Conservation (phyloP, 2,113 vertebrate species). For the Cyanoramphus novaezelandiae region DNA sequence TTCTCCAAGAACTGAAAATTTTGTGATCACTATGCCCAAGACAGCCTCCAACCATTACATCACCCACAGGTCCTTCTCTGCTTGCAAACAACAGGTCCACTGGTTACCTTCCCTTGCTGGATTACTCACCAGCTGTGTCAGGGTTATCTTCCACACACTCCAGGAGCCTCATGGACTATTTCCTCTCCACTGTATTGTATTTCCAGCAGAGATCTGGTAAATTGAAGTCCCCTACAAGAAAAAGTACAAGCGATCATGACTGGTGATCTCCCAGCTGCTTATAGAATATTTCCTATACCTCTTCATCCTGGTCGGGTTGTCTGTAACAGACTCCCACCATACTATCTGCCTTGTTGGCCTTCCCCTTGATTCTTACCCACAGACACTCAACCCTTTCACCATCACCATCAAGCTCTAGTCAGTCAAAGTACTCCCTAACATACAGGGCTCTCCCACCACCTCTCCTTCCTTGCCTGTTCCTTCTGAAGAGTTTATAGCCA, state of each 20-base stretch:
- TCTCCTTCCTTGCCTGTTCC: neutral
- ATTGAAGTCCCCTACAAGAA: neutral
- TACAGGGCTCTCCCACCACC: rapidly evolving
- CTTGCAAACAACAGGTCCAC: neutral
- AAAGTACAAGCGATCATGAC: neutral
- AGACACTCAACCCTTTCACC: neutral
- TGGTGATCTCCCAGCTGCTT: neutral
- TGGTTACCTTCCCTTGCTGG: neutral
- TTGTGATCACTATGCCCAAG: neutral
- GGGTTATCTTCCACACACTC: neutral
- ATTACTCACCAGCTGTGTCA: neutral
- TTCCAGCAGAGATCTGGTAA: neutral
- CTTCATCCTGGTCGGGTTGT: neutral
- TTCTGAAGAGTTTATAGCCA: neutral
- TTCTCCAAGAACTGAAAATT: neutral
- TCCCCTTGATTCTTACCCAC: neutral
- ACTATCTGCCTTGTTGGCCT: neutral
- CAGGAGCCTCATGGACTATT: neutral
- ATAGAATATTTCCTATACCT: neutral
- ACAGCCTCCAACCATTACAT: neutral
- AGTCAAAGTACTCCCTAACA: neutral
- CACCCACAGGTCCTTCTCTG: neutral
- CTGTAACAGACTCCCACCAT: neutral
- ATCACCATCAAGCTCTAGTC: neutral
- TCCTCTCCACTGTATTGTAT: neutral